These are phyloP conservation scores for Denticeps clupeoides DNA, from an alignment of 2,797 vertebrate genomes.

Conservation along the genomic window DNA sequence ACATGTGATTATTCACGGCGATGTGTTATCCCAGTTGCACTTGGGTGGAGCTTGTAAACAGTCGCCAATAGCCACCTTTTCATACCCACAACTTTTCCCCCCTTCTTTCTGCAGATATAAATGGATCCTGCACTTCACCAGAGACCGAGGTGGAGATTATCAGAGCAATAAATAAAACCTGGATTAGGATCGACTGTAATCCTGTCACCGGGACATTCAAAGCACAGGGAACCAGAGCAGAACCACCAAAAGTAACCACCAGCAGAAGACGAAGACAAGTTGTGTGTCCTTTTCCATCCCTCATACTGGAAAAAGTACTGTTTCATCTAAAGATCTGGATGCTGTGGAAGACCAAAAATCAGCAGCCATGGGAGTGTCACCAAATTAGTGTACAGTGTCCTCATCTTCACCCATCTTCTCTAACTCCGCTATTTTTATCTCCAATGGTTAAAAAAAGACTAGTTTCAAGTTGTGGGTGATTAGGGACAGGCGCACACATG, in stretches of 20 bases:
- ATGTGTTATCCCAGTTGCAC: too few species aligned
- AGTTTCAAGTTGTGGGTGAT: neutral
- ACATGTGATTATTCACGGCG: too few species aligned
- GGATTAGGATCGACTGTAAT: slow-evolving; percentile 21
- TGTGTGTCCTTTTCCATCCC: too few species aligned
- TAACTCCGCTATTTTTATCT: slow-evolving; percentile 9
- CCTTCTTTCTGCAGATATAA: neutral
- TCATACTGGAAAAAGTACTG: too few species aligned
- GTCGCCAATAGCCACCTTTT: too few species aligned
- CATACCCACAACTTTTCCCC: neutral
- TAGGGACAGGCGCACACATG: slow-evolving; percentile 1
- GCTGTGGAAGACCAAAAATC: too few species aligned
- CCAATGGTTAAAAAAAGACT: slow-evolving; percentile 4
- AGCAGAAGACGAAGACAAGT: too few species aligned
- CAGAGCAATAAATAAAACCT: slow-evolving; percentile 12
- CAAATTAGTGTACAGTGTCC: too few species aligned
- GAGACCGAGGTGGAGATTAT: neutral
- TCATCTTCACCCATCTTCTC: neutral
- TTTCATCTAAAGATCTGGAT: too few species aligned
- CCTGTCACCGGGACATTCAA: neutral
- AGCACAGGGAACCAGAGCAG: neutral
- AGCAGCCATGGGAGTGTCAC: too few species aligned
- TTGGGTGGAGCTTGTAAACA: too few species aligned
- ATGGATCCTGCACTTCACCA: neutral
- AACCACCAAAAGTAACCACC: too few species aligned